Evolutionary conservation across 2,888 invertebrate species (phyloP), one percentile per base, ranked within the genome.

Genomic region (Sesamia inferens): DNA sequence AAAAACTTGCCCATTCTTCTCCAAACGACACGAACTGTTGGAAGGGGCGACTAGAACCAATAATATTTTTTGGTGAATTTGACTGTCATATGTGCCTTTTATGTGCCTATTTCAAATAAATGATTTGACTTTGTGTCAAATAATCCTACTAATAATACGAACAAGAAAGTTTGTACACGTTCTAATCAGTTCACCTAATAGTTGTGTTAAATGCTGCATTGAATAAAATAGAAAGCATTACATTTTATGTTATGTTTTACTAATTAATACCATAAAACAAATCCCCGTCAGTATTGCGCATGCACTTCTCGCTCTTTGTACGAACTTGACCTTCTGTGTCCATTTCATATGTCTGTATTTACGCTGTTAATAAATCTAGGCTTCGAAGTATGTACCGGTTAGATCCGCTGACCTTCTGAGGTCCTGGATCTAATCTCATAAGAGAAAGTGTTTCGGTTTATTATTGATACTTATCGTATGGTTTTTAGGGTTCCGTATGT

Each of bases 381-480:
- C 63, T 57, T 55, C 24, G n/a, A 55, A 59, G 31, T 64, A 66
- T 65, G 44, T 62, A 66, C 58, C 73, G 42, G 63, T 42, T 66
- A 74, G 24, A 31, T 65, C 55, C 54, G n/a, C 39, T 79, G 51
- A 68, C 44, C 64, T 61, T 39, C 10, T 1, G n/a, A 65, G 54
- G 31, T 68, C 71, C 57, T 62, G 24, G 48, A n/a, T 57, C 44
- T 66, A 42, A 59, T 68, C 55, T 58, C 13, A 3, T 13, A 13
- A 66, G 68, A 54, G 81, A 81, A 76, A 81, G 81, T 68, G 48
- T 68, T 67, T 39, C 19, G 11, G 7, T 65, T 81, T 79, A 81
- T 79, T 80, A 54, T 70, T 57, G 51, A 74, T 65, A 72, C 72
- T 72, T 62, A 47, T n/a, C 22, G 42, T 11, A n/a, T 6, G 13